Base-by-base conservation (phyloP, 2,888 invertebrate genomes). In the Alentia gelatinosa region DNA sequence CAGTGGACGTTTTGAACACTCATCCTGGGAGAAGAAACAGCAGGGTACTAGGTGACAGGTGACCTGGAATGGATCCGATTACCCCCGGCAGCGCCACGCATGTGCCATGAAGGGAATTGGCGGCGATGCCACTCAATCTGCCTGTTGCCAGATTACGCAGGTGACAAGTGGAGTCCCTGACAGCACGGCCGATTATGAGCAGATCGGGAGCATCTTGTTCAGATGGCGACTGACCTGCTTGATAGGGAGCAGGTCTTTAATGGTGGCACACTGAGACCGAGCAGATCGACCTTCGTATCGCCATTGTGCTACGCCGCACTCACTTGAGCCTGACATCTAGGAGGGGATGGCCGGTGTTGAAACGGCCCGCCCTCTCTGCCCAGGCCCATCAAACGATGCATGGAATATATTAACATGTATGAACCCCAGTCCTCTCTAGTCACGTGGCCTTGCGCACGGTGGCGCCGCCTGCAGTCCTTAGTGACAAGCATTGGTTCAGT, bases 371-470 rank as follows among this genome's bases (percentile, higher is more conserved):
- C 30, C 68, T 12, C 4, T 39, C 39, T 35, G 79, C 37, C 79
- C 37, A 39, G 39, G 39, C 12, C 79, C 79, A 79, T 39, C 79
- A 35, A 15, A 35, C 79, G 79, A 35, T 39, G 26, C 15, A 23
- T 26, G 35, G 79, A 79, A 79, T 79, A 79, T 39, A 79, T 79
- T 79, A 79, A 79, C 79, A 79, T 39, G 79, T 12, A 39, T 79
- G 39, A 79, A 35, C n/a, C n/a, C 39, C 39, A 7, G 15, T 79
- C 74, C 74, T 33, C 74, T 74, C 30, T 74, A 33, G 74, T 19
- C 74, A 74, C 74, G 79, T 39, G 79, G 37, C 15, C 79, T 39
- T 23, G 39, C 79, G 37, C 26, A 35, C 26, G 12, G 37, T 79
- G 79, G 79, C 79, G 79, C 79, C 79, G 23, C 79, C 79, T 79